Evolutionary conservation across 2,888 invertebrate genomes (phyloP).

Genomic region (Melanchra persicariae): DNA sequence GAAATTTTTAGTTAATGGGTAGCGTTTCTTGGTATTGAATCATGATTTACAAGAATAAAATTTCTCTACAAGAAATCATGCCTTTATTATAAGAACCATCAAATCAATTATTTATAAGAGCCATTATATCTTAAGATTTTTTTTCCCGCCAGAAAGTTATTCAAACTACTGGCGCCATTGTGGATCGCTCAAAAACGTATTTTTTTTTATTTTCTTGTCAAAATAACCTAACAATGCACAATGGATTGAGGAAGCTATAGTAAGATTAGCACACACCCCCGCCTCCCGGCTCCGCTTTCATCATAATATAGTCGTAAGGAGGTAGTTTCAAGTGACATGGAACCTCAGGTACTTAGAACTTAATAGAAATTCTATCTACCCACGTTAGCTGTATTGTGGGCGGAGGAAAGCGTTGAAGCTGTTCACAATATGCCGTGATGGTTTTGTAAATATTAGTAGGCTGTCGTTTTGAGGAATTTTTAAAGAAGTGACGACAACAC

Average conservation of each 20-base stretch:
- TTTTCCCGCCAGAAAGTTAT: too few relatives aligned
- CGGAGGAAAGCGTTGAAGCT: background rate
- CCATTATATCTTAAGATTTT: too few relatives aligned
- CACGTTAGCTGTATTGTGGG: conserved; percentile 1
- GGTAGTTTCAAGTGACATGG: conserved; percentile 31
- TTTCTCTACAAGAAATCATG: too few relatives aligned
- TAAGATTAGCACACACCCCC: background rate
- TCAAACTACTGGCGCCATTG: too few relatives aligned
- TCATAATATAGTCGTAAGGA: conserved; percentile 16
- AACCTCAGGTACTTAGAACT: conserved; percentile 16
- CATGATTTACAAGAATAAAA: too few relatives aligned
- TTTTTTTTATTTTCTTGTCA: background rate
- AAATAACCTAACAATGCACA: background rate
- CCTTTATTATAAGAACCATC: too few relatives aligned
- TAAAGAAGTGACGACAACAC: too few relatives aligned
- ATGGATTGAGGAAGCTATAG: background rate
- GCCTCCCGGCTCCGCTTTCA: background rate
- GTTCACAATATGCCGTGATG: background rate
- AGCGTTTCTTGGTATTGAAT: too few relatives aligned
- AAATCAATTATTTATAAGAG: too few relatives aligned
- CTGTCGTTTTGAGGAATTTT: too few relatives aligned
- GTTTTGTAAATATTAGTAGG: too few relatives aligned
- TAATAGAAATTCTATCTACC: conserved; percentile 37
- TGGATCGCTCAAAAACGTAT: background rate
- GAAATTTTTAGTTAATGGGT: too few relatives aligned